A percentile compares a stretch with the other conserved stretches of the same genome.
Evolutionary conservation across 2,797 vertebrate species (phyloP).

Genomic region (Lagorchestes hirsutus): DNA sequence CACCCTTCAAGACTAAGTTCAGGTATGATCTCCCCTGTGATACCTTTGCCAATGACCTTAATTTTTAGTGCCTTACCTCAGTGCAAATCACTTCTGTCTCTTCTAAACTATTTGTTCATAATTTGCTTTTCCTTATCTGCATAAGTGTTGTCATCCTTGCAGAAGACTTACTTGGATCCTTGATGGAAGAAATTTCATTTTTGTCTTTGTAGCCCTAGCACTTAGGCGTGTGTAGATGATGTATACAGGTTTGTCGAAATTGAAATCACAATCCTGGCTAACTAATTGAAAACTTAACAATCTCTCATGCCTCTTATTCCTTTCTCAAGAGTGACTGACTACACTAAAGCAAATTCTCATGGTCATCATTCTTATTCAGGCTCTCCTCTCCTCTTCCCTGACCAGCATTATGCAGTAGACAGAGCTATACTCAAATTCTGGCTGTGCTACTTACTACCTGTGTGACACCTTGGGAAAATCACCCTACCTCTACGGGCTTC

Average conservation of each 20-base stretch:
- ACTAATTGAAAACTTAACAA: not conserved
- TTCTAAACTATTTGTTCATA: not conserved
- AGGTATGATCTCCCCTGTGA: not conserved
- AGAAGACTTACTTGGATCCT: not conserved
- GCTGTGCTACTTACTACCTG: not conserved
- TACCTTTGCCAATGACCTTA: not conserved
- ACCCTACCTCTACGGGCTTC: not conserved
- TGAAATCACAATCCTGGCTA: not conserved
- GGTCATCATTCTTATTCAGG: not conserved
- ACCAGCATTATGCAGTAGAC: not conserved
- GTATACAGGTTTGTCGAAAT: not conserved
- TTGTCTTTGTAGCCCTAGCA: not conserved
- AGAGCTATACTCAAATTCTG: not conserved
- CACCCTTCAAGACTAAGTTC: not conserved
- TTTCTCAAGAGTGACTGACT: not conserved
- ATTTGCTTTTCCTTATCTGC: not conserved
- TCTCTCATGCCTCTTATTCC: not conserved
- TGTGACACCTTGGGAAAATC: not conserved
- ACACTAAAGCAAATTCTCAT: not conserved
- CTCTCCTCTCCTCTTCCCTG: not conserved
- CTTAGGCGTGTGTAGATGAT: not conserved
- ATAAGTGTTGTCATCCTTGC: not conserved
- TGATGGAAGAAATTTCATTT: not conserved
- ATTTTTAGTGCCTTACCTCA: not conserved
- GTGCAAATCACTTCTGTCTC: not conserved